These are phyloP conservation scores for Cervus canadensis DNA, from an alignment of 2,113 vertebrate species.

Conservation along the genomic window DNA sequence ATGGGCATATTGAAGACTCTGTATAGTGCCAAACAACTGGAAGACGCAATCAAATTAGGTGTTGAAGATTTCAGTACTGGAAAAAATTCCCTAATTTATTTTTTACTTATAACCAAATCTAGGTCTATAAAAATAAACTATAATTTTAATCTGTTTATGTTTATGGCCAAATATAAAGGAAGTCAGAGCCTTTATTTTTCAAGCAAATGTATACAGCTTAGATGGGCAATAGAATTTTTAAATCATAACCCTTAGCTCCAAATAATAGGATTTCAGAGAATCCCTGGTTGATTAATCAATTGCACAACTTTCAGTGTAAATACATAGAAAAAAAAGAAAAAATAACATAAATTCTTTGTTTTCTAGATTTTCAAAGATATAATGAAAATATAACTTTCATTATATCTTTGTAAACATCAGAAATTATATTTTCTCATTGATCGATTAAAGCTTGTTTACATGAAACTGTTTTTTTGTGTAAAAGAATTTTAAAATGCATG, in stretches of 20 bases:
- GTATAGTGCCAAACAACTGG: neutral
- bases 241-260: constrained; percentile 17
- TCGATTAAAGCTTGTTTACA: constrained; percentile 40
- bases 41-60: neutral
- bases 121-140: neutral
- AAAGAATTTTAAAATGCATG: constrained; percentile 50
- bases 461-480: constrained; percentile 37
- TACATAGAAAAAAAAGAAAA: neutral
- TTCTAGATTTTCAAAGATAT: constrained; percentile 39
- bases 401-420: neutral
- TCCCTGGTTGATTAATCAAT: constrained; percentile 36
- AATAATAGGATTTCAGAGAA: constrained; percentile 32
- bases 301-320: constrained; percentile 39
- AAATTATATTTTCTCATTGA: neutral
- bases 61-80: neutral
- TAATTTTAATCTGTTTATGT: neutral
- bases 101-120: neutral
- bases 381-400: neutral
- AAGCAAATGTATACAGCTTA: neutral
- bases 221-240: constrained; percentile 19
- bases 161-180: neutral
- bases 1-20: neutral
- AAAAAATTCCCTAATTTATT: neutral
- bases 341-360: neutral
- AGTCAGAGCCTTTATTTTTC: constrained; percentile 24